Percentiles rank a stretch among this genome's conserved stretches.
These are phyloP conservation scores for Drosophila asahinai DNA, from an alignment of 1,140 invertebrate genomes.

Conservation along the genomic window DNA sequence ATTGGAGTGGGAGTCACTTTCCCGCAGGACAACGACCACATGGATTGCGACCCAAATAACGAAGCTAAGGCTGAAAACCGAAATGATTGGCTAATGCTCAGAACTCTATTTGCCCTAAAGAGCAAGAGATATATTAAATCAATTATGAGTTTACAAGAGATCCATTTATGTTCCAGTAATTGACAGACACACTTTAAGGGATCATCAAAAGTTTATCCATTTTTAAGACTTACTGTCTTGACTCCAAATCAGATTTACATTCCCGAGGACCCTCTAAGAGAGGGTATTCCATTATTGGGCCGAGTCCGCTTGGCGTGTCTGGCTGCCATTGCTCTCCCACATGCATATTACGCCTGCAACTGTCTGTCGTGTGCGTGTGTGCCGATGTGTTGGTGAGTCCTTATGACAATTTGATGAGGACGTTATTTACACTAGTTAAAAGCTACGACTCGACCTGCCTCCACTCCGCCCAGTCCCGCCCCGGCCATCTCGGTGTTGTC, in stretches of 20 bases:
- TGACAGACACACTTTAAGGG: not conserved
- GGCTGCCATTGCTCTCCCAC: conserved; percentile 53
- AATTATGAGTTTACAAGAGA: not conserved
- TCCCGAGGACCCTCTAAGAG: not conserved
- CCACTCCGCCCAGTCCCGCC: not conserved
- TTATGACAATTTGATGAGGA: conserved; percentile 84
- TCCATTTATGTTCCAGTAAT: not conserved
- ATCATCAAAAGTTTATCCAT: not conserved
- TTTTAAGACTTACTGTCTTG: not conserved
- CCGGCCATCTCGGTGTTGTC: conserved; percentile 51
- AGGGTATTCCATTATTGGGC: conserved; percentile 37
- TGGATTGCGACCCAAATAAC: conserved; percentile 42
- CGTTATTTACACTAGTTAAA: conserved; percentile 83
- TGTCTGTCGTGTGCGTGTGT: conserved; percentile 39
- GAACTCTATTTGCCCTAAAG: too few relatives aligned
- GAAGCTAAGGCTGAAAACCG: conserved; percentile 15
- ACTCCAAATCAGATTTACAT: not conserved
- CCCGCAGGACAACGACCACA: conserved; percentile 65
- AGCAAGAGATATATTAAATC: not conserved
- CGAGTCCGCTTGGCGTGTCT: conserved; percentile 57
- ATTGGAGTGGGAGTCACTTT: conserved; percentile 39
- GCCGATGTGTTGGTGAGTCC: conserved; percentile 57
- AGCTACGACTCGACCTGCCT: conserved; percentile 43
- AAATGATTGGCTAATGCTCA: conserved; percentile 3
- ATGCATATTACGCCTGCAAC: conserved; percentile 59